Evolutionary conservation across 2,888 invertebrate genomes (phyloP).

Genomic region (Gandaritis pyraliata): DNA sequence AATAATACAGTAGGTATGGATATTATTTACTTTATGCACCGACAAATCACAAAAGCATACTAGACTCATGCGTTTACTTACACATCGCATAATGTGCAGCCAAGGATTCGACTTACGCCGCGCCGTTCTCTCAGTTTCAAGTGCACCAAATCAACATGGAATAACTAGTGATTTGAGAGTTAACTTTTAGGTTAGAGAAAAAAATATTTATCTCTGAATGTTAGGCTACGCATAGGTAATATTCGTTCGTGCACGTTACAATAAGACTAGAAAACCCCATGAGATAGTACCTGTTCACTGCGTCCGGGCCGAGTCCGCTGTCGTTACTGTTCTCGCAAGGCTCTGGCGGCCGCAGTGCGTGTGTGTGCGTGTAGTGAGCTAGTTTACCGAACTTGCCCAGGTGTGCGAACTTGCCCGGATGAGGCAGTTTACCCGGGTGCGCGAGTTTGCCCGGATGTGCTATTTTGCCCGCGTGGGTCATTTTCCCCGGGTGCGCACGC

Average conservation of each 20-base stretch:
- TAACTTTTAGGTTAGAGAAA: neutral
- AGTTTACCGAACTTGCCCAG: conserved; percentile 75
- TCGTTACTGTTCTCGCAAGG: conserved; percentile 95
- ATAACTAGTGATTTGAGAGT: neutral
- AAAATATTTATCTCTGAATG: conserved; percentile 5
- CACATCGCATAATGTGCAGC: conserved; percentile 5
- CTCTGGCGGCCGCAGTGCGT: conserved; percentile 77
- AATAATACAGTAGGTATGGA: neutral
- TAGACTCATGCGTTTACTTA: conserved; percentile 10
- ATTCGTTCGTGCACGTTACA: conserved; percentile 17
- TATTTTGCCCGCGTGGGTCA: conserved; percentile 75
- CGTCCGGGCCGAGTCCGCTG: conserved; percentile 94
- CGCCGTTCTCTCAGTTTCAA: neutral
- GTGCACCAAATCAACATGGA: neutral
- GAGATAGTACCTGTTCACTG: conserved; percentile 72
- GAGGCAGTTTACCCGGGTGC: conserved; percentile 64
- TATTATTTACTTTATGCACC: conserved; percentile 4
- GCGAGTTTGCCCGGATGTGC: conserved; percentile 74
- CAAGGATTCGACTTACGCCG: conserved; percentile 1
- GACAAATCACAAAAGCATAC: conserved; percentile 8
- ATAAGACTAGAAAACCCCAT: conserved; percentile 7
- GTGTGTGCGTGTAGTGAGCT: conserved; percentile 75
- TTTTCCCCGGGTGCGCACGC: conserved; percentile 79
- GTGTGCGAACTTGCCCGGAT: conserved; percentile 65
- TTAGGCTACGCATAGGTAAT: neutral